phyloP scores from a whole-genome alignment of 2,888 invertebrate genomes.

The Drosophila falleni region DNA sequence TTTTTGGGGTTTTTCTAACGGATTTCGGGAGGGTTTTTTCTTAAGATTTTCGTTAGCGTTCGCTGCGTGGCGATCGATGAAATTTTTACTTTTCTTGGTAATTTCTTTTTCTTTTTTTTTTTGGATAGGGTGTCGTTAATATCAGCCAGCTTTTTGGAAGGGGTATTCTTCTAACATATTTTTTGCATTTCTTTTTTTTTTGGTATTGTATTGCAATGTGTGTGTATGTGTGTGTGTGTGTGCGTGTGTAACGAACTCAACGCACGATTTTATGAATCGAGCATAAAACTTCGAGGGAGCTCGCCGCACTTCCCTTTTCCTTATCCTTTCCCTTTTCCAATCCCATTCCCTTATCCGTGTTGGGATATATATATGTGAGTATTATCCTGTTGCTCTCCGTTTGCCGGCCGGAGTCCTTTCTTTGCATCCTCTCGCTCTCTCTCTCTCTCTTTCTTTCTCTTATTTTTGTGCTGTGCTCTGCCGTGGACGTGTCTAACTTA shows the following conservation, averaged over 20 bases:
- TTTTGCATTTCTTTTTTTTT: not conserved
- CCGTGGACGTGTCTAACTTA: slow-evolving; percentile 58
- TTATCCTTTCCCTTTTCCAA: not conserved
- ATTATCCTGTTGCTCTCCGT: slow-evolving; percentile 48
- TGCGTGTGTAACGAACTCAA: slow-evolving; percentile 70
- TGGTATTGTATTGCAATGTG: slow-evolving; percentile 10
- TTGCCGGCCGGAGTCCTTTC: slow-evolving; percentile 65
- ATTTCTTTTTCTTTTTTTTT: not conserved
- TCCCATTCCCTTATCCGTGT: not conserved
- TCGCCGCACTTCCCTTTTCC: slow-evolving; percentile 47
- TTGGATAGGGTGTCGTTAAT: slow-evolving; percentile 3
- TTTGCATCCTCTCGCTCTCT: not conserved
- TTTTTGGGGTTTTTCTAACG: slow-evolving; percentile 8
- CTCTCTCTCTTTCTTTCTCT: too few species aligned
- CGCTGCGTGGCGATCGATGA: slow-evolving; percentile 57
- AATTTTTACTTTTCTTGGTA: slow-evolving; percentile 29
- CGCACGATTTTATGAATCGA: slow-evolving; percentile 82
- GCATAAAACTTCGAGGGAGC: slow-evolving; percentile 83
- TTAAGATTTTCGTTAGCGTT: slow-evolving; percentile 33
- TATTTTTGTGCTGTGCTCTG: slow-evolving; percentile 30
- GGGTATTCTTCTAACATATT: not conserved
- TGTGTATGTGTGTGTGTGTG: slow-evolving; percentile 23
- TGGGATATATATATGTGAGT: not conserved
- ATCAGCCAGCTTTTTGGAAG: not conserved
- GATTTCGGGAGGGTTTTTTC: not conserved